These are phyloP conservation scores for Falco punctatus DNA, from an alignment of 2,113 vertebrate species.

Conservation along the genomic window DNA sequence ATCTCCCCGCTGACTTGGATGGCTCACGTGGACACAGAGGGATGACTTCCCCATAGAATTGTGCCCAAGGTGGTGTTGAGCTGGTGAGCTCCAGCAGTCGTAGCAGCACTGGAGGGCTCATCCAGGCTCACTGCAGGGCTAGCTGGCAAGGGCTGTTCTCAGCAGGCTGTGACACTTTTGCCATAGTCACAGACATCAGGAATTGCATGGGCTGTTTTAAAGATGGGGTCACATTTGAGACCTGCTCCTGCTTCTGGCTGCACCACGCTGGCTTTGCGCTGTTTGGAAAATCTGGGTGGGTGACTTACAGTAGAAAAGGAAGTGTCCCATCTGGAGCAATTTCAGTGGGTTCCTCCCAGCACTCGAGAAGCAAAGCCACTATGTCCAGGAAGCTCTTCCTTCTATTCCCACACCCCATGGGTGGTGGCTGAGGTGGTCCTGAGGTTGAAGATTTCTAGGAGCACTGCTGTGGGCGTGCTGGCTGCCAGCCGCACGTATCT, in stretches of 20 bases:
- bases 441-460: neutral
- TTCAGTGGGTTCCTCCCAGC: neutral
- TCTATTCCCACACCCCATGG: neutral
- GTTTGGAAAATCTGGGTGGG: neutral
- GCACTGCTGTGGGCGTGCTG: accelerated
- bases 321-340: neutral
- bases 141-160: neutral
- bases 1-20: neutral
- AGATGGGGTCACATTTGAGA: neutral
- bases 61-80: accelerated
- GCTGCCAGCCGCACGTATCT: neutral
- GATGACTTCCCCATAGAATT: neutral
- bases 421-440: neutral
- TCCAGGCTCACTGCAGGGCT: neutral
- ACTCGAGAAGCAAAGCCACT: neutral
- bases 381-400: neutral
- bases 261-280: neutral
- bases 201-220: neutral
- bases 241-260: neutral
- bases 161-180: neutral
- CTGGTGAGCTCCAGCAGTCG: neutral
- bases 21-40: neutral
- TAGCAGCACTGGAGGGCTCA: neutral
- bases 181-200: neutral
- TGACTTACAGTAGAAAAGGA: conserved; percentile 11